Percentiles rank a stretch among this genome's conserved stretches.
Conservation (phyloP, 2,888 invertebrate species). For the Rhodophaea formosa region DNA sequence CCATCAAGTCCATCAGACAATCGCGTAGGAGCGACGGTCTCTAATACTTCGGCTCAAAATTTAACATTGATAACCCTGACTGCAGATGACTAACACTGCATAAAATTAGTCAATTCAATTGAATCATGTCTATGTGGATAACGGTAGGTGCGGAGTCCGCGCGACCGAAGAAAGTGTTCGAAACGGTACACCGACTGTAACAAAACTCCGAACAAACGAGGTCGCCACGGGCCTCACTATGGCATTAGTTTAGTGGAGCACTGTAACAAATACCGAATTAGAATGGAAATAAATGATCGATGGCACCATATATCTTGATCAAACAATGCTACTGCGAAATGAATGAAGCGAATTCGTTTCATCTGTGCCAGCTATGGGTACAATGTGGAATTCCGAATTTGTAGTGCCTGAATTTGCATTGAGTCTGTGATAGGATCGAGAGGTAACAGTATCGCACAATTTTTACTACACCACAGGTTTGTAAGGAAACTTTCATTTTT, state of each 20-base stretch:
- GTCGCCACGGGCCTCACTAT: slow-evolving; percentile 42
- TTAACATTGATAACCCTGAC: background rate
- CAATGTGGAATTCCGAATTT: too few species aligned
- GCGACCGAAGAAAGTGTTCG: slow-evolving; percentile 51
- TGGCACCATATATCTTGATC: background rate
- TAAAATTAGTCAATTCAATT: background rate
- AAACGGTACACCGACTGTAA: slow-evolving; percentile 66
- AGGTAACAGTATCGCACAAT: too few species aligned
- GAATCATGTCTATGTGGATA: slow-evolving; percentile 18
- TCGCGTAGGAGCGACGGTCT: too few species aligned
- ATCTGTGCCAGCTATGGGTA: too few species aligned
- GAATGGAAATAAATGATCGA: slow-evolving; percentile 2
- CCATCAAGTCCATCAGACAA: too few species aligned
- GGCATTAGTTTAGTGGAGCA: slow-evolving; percentile 25
- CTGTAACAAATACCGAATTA: slow-evolving; percentile 1
- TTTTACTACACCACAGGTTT: too few species aligned
- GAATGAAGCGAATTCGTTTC: too few species aligned
- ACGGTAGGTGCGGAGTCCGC: slow-evolving; percentile 24
- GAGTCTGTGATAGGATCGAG: too few species aligned
- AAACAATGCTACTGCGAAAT: background rate
- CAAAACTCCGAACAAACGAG: slow-evolving; percentile 57
- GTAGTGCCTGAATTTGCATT: too few species aligned
- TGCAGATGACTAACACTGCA: background rate
- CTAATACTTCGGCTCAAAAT: background rate
- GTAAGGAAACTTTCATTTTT: too few species aligned